Percentiles rank a stretch among this genome's conserved stretches.
Conservation (phyloP, 2,888 invertebrate genomes). For the Dryocosmus kuriphilus region DNA sequence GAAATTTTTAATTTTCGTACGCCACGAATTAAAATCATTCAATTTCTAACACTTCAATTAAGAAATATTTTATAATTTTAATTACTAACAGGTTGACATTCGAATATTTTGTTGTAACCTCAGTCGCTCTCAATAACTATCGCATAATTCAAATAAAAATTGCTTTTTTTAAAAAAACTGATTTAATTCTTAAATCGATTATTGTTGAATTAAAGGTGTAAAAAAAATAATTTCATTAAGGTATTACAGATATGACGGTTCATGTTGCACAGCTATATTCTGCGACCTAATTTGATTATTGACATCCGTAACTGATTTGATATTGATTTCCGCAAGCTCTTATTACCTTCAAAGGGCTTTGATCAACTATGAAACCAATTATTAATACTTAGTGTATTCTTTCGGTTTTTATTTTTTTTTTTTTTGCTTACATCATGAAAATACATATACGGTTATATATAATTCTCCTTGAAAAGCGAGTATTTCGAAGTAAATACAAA, state of each 20-base stretch:
- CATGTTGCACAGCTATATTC: background rate
- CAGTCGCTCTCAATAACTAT: too few species aligned
- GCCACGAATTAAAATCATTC: too few species aligned
- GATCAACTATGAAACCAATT: conserved; percentile 14
- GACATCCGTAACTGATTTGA: conserved; percentile 24
- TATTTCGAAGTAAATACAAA: background rate
- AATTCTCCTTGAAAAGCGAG: background rate
- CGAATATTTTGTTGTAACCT: too few species aligned
- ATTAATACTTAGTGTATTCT: background rate
- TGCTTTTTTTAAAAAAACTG: background rate
- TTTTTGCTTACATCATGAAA: background rate
- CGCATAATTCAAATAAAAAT: background rate
- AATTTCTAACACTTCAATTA: too few species aligned
- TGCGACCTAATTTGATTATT: conserved; percentile 37
- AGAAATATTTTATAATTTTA: too few species aligned
- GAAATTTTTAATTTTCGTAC: too few species aligned
- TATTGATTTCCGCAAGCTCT: conserved; percentile 37
- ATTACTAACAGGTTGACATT: too few species aligned
- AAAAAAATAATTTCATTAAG: background rate
- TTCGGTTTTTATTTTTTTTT: background rate
- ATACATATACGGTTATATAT: background rate
- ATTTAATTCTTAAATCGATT: background rate
- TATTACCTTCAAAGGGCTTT: conserved; percentile 17
- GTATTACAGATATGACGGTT: background rate
- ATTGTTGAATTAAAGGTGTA: background rate